Percentiles rank a stretch among this genome's conserved stretches.
Evolutionary conservation across 1,140 invertebrate genomes (phyloP).

Genomic region (Drosophila mojavensis): DNA sequence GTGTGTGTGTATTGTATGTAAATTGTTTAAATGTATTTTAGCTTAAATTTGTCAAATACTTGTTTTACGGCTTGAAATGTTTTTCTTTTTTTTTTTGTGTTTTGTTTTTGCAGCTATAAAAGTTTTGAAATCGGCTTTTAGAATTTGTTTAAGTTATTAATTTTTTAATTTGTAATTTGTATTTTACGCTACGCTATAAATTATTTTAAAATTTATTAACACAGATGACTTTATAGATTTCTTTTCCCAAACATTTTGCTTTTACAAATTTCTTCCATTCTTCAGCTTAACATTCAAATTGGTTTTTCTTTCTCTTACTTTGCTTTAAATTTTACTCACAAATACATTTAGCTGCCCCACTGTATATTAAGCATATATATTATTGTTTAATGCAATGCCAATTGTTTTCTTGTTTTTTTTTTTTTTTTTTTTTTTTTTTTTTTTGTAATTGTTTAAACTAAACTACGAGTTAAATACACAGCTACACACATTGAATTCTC

Average conservation of each 20-base stretch:
- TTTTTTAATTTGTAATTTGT: slow-evolving; percentile 48
- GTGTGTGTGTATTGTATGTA: slow-evolving; percentile 37
- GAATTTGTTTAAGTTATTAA: slow-evolving; percentile 39
- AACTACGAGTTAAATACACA: slow-evolving; percentile 57
- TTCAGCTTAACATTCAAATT: slow-evolving; percentile 4
- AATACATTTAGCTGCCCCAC: slow-evolving; percentile 51
- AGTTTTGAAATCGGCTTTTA: slow-evolving; percentile 20
- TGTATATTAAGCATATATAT: slow-evolving; percentile 34
- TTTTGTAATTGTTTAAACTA: slow-evolving; percentile 41
- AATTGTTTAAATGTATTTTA: slow-evolving; percentile 60
- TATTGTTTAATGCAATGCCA: slow-evolving; percentile 37
- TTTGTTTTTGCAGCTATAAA: slow-evolving; percentile 42
- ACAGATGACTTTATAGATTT: slow-evolving; percentile 84
- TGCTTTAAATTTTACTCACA: slow-evolving; percentile 44
- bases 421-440: slow-evolving; percentile 1
- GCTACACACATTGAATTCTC: slow-evolving; percentile 59
- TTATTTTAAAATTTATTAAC: slow-evolving; percentile 84
- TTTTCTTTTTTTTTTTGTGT: slow-evolving; percentile 27
- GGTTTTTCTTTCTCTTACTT: slow-evolving; percentile 39
- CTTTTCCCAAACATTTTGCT: slow-evolving; percentile 61
- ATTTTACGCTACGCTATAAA: slow-evolving; percentile 74
- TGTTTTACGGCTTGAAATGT: slow-evolving; percentile 30
- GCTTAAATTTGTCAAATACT: slow-evolving; percentile 64
- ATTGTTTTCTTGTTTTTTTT: slow-evolving; percentile 35
- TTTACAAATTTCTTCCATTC: neutral